phyloP scores from a whole-genome alignment of 2,113 vertebrate species.

The Sturnus vulgaris region DNA sequence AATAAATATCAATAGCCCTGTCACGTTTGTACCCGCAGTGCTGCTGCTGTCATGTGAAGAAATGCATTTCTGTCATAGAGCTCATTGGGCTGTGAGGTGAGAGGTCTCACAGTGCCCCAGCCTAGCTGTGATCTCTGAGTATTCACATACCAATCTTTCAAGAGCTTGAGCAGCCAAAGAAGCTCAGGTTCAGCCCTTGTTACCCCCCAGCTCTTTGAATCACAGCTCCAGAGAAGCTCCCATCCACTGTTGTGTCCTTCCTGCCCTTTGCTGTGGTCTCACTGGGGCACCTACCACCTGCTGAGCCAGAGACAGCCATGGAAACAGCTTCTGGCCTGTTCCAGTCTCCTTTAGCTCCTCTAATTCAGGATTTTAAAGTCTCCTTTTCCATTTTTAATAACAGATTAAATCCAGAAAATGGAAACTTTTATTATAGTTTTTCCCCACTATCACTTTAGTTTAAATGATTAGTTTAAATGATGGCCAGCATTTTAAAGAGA shows the following conservation, averaged over 20 bases:
- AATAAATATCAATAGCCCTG: not conserved
- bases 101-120: not conserved
- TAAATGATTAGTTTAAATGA: not conserved
- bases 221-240: not conserved
- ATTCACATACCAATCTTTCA: not conserved
- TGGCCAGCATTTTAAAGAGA: not conserved
- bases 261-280: not conserved
- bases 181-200: not conserved
- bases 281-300: not conserved
- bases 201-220: not conserved
- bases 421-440: not conserved
- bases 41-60: not conserved
- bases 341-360: not conserved
- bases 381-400: not conserved
- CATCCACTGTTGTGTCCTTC: not conserved
- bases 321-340: not conserved
- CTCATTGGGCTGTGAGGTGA: not conserved
- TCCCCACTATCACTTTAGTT: not conserved
- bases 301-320: not conserved
- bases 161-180: not conserved
- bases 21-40: rapidly evolving
- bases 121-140: not conserved
- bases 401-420: not conserved
- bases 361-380: not conserved
- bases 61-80: not conserved